phyloP scores from a whole-genome alignment of 37 sponge, comb jelly and placozoan genomes.

The Bolinopsis microptera region DNA sequence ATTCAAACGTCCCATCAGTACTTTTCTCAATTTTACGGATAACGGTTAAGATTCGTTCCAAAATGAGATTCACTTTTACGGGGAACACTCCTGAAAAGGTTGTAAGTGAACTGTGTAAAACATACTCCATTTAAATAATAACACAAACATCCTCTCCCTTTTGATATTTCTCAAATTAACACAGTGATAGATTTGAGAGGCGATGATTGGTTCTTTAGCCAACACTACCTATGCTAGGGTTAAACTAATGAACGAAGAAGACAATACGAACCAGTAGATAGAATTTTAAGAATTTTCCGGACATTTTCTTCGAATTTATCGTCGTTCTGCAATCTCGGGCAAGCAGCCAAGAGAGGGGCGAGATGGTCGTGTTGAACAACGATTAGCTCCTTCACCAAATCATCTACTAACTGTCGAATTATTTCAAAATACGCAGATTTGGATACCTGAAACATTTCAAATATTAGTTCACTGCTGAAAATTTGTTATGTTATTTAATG shows the following conservation, averaged over 20 bases:
- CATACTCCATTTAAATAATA: no score
- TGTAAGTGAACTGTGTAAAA: no score
- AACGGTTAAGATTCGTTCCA: background rate
- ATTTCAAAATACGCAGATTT: background rate
- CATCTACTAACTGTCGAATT: background rate
- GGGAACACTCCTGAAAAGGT: background rate
- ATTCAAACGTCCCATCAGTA: conserved; percentile 79
- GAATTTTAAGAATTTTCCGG: background rate
- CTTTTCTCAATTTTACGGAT: background rate
- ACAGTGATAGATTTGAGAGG: no score
- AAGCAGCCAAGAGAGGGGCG: background rate
- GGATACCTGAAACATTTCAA: background rate
- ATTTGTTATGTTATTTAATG: background rate
- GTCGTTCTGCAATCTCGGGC: background rate
- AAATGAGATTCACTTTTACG: background rate
- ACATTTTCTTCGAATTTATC: background rate
- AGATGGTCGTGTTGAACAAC: background rate
- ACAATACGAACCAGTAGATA: no score
- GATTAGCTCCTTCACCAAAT: background rate
- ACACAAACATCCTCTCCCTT: no score
- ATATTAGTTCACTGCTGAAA: background rate
- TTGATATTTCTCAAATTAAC: no score
- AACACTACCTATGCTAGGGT: no score
- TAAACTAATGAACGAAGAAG: no score
- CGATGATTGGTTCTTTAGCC: no score